Evolutionary conservation across 2,888 invertebrate species (phyloP), one percentile per base, ranked within the genome.

Genomic region (Orchesellides sinensis): DNA sequence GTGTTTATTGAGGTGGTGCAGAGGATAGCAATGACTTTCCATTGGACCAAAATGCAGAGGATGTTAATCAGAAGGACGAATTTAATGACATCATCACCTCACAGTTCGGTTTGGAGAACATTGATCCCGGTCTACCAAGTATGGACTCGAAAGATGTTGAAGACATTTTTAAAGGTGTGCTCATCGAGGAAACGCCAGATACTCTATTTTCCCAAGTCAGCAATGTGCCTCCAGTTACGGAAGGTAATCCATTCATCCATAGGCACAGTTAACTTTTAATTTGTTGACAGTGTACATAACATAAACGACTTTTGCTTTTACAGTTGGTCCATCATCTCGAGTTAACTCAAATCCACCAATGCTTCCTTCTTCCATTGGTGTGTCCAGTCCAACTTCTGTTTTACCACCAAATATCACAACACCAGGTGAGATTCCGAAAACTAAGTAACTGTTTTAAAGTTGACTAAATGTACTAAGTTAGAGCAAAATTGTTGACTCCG

Each of bases 71-170:
- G 78, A 95, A 95, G 90, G 95, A 95, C 90, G 93, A 93, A 90
- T 90, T 94, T 32, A 92, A 92, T 69, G 94, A 94, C 89, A 93
- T 94, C 88, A 90, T 94, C 59, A 89, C 89, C 23, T 92, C 93
- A 87, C 92, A 93, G 89, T 94, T 95, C 88, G 95, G 93, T 89
- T 90, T 96, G 78, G 95, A 95, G 89, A 93, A 94, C 0, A 95
- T 94, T 92, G 94, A 86, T 29, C 66, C 78, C 8, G 92, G 92
- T 61, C 90, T 96, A 80, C 95, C 96, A 0, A 96, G 95, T 88
- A 96, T 97, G 93, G 96, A 96, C 90, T 94, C 95, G 89, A 96
- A 96, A 90, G 96, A 96, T 88, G 96, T 97, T 0, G 96, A 97
- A 89, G 96, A 96, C 90, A 95, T 97, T 89, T 96, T 97, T 90